Conservation (phyloP, 1,140 invertebrate species). For the Rhopalosiphum maidis region DNA sequence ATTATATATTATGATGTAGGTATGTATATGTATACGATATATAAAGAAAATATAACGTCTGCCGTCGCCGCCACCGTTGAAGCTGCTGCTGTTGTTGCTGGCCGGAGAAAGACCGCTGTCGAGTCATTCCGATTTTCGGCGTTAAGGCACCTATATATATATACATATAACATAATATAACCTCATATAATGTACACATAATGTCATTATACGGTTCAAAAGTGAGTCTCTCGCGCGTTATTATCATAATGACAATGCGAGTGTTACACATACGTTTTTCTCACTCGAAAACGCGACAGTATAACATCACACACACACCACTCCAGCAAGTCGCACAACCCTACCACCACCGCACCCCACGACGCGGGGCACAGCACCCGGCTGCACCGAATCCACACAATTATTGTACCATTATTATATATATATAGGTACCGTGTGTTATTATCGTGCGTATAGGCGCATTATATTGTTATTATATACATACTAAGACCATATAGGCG, state of each 20-base stretch:
- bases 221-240: not conserved
- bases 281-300: not conserved
- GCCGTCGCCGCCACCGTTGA: too few relatives aligned
- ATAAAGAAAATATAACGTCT: not conserved
- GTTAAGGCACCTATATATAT: not conserved
- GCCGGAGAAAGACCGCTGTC: not conserved
- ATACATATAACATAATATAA: too few relatives aligned
- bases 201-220: slow-evolving; percentile 5
- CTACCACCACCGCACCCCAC: not conserved
- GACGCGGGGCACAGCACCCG: not conserved
- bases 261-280: not conserved
- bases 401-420: slow-evolving; percentile 6
- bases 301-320: not conserved
- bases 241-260: not conserved
- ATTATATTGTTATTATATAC: not conserved
- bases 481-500: not conserved
- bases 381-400: not conserved
- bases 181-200: not conserved
- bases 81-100: not conserved
- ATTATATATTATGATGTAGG: not conserved
- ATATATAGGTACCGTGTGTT: not conserved
- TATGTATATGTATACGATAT: not conserved
- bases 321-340: not conserved
- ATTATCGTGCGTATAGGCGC: not conserved
- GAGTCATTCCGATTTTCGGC: not conserved